These are phyloP conservation scores for Epistrophella euchroma DNA, from an alignment of 2,888 invertebrate genomes.

Conservation along the genomic window DNA sequence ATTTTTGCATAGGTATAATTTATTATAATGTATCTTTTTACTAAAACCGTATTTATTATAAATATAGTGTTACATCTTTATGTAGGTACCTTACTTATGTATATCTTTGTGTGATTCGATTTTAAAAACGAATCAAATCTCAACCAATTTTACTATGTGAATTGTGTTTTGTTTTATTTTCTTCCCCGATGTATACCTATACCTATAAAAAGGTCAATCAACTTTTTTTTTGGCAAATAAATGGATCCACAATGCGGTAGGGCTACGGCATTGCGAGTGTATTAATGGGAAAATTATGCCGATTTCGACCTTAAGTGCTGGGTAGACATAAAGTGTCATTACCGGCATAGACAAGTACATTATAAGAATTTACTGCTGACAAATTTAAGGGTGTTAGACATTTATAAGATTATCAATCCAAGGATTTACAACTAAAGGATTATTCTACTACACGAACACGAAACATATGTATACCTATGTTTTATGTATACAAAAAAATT, in stretches of 20 bases:
- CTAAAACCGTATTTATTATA: too few relatives aligned
- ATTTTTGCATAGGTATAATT: too few relatives aligned
- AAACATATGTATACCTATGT: too few relatives aligned
- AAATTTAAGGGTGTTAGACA: constrained; percentile 12
- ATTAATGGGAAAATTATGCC: constrained; percentile 31
- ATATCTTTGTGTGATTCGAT: too few relatives aligned
- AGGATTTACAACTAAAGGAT: constrained; percentile 15
- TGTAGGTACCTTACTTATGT: too few relatives aligned
- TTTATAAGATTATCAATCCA: constrained; percentile 16
- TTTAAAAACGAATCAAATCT: too few relatives aligned
- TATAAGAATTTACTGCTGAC: constrained; percentile 5
- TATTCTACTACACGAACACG: background rate
- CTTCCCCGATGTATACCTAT: background rate
- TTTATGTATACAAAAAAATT: background rate
- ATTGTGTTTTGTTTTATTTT: background rate
- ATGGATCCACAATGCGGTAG: constrained; percentile 16
- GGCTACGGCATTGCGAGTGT: constrained; percentile 19
- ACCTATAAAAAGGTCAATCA: constrained; percentile 36
- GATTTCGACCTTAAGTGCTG: constrained; percentile 11
- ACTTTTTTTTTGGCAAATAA: constrained; percentile 49
- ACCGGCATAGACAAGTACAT: constrained; percentile 4
- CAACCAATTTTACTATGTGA: background rate
- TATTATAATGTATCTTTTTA: too few relatives aligned
- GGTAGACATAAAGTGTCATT: background rate
- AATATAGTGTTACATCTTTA: too few relatives aligned